Evolutionary conservation across 2,888 invertebrate genomes (phyloP).

Genomic region (Aquatica leii): DNA sequence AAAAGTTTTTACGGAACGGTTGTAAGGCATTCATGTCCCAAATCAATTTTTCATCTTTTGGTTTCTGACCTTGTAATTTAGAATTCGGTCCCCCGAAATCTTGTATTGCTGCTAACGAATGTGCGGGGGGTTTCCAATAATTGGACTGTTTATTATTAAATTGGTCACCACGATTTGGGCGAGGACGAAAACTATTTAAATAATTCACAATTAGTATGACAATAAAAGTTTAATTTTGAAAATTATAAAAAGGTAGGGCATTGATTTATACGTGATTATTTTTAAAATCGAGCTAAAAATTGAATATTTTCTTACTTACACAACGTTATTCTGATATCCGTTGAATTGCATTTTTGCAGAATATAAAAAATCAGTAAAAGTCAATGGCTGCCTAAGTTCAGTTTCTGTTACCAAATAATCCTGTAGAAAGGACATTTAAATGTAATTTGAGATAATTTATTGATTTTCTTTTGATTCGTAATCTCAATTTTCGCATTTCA

Average conservation of each 20-base stretch:
- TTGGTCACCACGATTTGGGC: conserved; percentile 71
- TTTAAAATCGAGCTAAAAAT: conserved; percentile 15
- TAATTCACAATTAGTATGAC: neutral
- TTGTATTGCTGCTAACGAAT: conserved; percentile 58
- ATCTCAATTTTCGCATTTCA: neutral
- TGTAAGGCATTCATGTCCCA: conserved; percentile 82
- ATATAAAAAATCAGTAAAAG: conserved; percentile 40
- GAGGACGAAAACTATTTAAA: conserved; percentile 65
- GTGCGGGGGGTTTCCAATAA: conserved; percentile 59
- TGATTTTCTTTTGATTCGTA: neutral
- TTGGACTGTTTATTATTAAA: conserved; percentile 65
- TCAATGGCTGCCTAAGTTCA: conserved; percentile 34
- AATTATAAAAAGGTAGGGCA: conserved; percentile 3
- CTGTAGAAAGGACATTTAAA: conserved; percentile 26
- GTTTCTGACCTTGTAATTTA: conserved; percentile 60
- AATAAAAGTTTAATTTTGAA: conserved; percentile 2
- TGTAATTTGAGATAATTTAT: neutral
- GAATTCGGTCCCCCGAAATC: conserved; percentile 61
- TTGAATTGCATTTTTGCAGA: conserved; percentile 62
- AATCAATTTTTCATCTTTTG: conserved; percentile 30
- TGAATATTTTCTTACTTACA: conserved; percentile 49
- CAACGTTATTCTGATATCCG: conserved; percentile 60
- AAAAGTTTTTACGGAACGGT: conserved; percentile 92
- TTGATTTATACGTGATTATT: conserved; percentile 11
- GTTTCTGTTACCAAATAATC: conserved; percentile 30